These are phyloP conservation scores for Drosophila anomelani DNA, from an alignment of 2,888 invertebrate species.

Conservation along the genomic window DNA sequence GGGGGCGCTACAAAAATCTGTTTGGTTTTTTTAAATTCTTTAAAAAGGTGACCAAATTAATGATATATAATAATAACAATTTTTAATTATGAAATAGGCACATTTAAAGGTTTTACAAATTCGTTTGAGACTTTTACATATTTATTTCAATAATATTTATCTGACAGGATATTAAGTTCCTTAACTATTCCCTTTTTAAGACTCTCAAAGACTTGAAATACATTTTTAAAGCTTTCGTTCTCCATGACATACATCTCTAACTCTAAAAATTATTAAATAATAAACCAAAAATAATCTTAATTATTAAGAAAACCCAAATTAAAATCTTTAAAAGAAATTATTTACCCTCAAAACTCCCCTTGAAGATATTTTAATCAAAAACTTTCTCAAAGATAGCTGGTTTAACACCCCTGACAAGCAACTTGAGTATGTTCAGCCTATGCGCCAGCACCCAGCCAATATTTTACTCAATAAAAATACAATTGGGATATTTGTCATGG, in stretches of 20 bases:
- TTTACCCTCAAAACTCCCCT: no score
- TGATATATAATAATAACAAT: background rate
- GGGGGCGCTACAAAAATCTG: background rate
- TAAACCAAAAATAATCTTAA: background rate
- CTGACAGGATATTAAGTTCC: background rate
- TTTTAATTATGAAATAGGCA: no score
- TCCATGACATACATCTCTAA: no score
- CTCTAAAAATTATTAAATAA: no score
- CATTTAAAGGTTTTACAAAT: background rate
- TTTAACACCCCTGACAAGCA: background rate
- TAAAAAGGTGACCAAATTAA: background rate
- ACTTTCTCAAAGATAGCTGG: background rate
- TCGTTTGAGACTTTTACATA: no score
- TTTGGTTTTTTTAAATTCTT: no score
- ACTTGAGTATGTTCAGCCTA: slow-evolving; percentile 14
- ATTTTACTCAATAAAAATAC: slow-evolving; percentile 76
- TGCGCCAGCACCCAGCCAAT: slow-evolving; percentile 62
- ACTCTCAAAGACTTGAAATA: background rate
- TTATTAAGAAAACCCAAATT: background rate
- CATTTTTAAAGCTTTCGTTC: background rate
- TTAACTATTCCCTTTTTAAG: background rate
- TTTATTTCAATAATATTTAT: background rate
- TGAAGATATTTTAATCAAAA: background rate
- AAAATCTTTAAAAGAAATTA: background rate
- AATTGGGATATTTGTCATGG: slow-evolving; percentile 79